Base-by-base conservation (phyloP, 2,113 vertebrate genomes). In the Callipepla squamata region DNA sequence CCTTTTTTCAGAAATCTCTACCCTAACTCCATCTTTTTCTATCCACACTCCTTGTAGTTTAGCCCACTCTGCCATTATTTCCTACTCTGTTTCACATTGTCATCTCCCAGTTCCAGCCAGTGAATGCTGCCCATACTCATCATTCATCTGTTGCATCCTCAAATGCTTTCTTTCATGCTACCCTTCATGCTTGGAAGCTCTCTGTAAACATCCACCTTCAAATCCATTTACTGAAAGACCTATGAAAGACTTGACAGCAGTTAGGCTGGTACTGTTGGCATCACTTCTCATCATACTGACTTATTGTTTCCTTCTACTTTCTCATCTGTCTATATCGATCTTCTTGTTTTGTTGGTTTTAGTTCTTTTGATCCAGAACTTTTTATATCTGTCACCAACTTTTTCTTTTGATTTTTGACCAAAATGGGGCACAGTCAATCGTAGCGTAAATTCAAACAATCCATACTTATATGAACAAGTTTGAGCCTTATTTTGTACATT, bases 121-220 rank as follows among this genome's bases (percentile, higher is more conserved):
- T 1, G 6, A 89, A 32, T 2, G 0, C 32, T 38, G 45, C 18
- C 74, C 8, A 11, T 58, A 55, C 9, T 45, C 50, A 74, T 87
- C 72, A 80, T 58, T 85, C 42, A 79, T 83, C 62, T 77, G 50
- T 72, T 91, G 70, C 74, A 87, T 94, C 78, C 70, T 92, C 70
- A 80, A 85, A 92, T 42, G 30, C 45, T 80, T 87, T 77, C 4
- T 53, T 77, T 66, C 0, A 0, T 62, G 63, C 59, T 91, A 77
- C 70, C 55, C 65, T 90, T 94, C 90, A 94, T 83, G 76, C 63
- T 26, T 92, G 59, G 72, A 42, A 95, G 72, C 15, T 95, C 59
- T 90, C 63, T 51, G 66, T 59, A 87, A 89, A 87, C 53, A 92
- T 62, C 82, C 45, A 85, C 72, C 63, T 90, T 90, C 90, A 94